Evolutionary conservation across 2,888 invertebrate species (phyloP), one percentile per base, ranked within the genome.

Genomic region (Cheilosia grossa): DNA sequence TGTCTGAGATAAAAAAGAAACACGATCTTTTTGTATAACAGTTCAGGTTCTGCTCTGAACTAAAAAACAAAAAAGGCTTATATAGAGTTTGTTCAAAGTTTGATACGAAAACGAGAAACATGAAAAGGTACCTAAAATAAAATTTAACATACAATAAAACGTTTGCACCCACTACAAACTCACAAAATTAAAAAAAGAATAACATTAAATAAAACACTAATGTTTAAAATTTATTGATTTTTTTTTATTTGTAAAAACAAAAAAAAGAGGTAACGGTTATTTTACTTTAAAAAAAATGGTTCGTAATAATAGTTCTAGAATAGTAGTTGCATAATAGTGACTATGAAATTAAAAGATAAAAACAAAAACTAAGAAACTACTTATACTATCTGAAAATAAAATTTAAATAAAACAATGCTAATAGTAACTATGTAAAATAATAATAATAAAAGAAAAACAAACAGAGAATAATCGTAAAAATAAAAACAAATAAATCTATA

Each of bases 191-290:
- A 4, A 44, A 27, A 6, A 27, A 9, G 30, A 7, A 30, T 30
- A 2, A 13, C 53, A 10, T 19, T 17, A 21, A 63, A 51, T 7
- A 15, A 56, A 69, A 59, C 72, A 66, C 59, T n/a, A 77, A 44
- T 58, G 30, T 42, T 40, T 54, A 44, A 82, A 66, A 54, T 72
- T 67, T 61, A 70, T 82, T 74, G 15, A 44, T 44, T 44, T 44
- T 49, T 42, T 77, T 77, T 78, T 72, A 67, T 82, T 82, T 78
- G 72, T 82, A 78, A 72, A 73, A 82, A 78, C 82, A 27, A 73
- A 78, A 82, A 72, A 72, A 53, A n/a, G 37, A 74, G 64, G 42
- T 73, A 66, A 72, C 73, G 47, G 40, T 82, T 67, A 78, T 49
- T 67, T 78, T 44, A 63, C 27, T 78, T 78, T 78, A 78, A 78